A percentile compares a stretch with the other conserved stretches of the same genome.
These are phyloP conservation scores for Invenusta paracnida DNA, from an alignment of 2,888 invertebrate genomes.

Conservation along the genomic window DNA sequence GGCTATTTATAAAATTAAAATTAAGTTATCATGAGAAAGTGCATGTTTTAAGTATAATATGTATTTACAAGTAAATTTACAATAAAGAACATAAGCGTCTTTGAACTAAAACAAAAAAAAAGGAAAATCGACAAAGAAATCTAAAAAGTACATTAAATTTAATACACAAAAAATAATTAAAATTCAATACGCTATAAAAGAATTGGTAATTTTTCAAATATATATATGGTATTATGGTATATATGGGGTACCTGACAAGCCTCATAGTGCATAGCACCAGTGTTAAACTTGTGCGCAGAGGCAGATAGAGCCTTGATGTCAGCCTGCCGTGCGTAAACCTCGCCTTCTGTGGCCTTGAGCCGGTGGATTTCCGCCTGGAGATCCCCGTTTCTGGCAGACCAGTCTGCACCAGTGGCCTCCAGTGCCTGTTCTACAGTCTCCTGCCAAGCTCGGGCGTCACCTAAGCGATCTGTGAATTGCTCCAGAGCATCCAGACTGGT, in stretches of 20 bases:
- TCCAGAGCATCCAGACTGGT: slow-evolving; percentile 39
- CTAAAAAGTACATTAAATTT: too few species aligned
- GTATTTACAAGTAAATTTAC: too few species aligned
- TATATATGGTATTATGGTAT: too few species aligned
- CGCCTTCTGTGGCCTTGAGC: slow-evolving; percentile 36
- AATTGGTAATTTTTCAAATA: too few species aligned
- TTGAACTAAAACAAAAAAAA: too few species aligned
- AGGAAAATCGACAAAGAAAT: too few species aligned
- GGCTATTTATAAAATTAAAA: too few species aligned
- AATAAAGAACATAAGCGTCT: too few species aligned
- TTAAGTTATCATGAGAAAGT: too few species aligned
- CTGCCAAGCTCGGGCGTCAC: slow-evolving; percentile 28
- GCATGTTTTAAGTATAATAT: too few species aligned
- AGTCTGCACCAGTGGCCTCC: background rate
- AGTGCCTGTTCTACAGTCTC: slow-evolving; percentile 30
- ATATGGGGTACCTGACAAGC: background rate
- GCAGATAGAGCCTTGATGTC: slow-evolving; percentile 30
- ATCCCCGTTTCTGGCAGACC: slow-evolving; percentile 1
- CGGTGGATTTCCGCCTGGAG: slow-evolving; percentile 26
- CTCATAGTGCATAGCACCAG: slow-evolving; percentile 21
- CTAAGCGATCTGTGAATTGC: slow-evolving; percentile 38
- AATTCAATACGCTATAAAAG: too few species aligned
- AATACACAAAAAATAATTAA: too few species aligned
- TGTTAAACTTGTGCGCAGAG: background rate
- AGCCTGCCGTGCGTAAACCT: slow-evolving; percentile 34